These are phyloP conservation scores for Tricholauxania praeusta DNA, from an alignment of 2,888 invertebrate genomes.

Conservation along the genomic window DNA sequence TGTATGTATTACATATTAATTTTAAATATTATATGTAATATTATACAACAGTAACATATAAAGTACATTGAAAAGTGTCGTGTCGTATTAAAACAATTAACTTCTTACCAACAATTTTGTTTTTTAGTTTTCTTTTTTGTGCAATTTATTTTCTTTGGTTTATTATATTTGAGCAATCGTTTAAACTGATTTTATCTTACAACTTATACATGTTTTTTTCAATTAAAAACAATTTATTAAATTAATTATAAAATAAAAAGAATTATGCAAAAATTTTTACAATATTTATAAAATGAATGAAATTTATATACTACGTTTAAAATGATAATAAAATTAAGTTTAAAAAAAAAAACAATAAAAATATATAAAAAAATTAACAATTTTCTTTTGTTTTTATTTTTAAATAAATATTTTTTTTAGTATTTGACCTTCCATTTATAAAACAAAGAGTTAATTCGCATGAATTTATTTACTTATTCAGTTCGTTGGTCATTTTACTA, in stretches of 20 bases:
- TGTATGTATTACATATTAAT: slow-evolving; percentile 15
- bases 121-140: slow-evolving; percentile 19
- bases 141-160: slow-evolving; percentile 27
- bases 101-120: slow-evolving; percentile 1
- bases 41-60: not conserved
- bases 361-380: slow-evolving; percentile 16
- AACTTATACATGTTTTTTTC: slow-evolving; percentile 12
- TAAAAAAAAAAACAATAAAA: slow-evolving; percentile 29
- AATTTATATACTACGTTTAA: slow-evolving; percentile 35
- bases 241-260: slow-evolving; percentile 28
- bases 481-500: too few species aligned
- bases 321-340: slow-evolving; percentile 30
- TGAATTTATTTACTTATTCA: too few species aligned
- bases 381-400: slow-evolving; percentile 10
- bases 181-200: slow-evolving; percentile 17
- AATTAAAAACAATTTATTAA: slow-evolving; percentile 27
- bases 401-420: not conserved
- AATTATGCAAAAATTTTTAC: slow-evolving; percentile 34
- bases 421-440: too few species aligned
- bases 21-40: slow-evolving; percentile 12
- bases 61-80: slow-evolving; percentile 3
- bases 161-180: slow-evolving; percentile 21
- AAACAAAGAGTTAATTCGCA: too few species aligned
- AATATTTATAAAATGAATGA: slow-evolving; percentile 33
- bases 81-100: not conserved